These are phyloP conservation scores for Acanthurus tractus DNA, from an alignment of 2,797 vertebrate genomes.

Conservation along the genomic window DNA sequence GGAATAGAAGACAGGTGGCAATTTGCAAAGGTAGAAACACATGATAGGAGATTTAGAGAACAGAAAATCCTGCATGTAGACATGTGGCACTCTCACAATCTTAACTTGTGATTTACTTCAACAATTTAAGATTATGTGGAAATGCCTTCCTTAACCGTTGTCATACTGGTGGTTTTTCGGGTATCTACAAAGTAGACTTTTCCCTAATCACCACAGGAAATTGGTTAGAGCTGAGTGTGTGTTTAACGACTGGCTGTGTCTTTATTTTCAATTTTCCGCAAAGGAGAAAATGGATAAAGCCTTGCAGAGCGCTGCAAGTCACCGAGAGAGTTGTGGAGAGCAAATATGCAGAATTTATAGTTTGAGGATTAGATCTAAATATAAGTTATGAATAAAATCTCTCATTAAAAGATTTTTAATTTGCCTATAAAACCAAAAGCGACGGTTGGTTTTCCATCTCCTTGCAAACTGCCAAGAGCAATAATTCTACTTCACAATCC, in stretches of 20 bases:
- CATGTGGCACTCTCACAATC: background rate
- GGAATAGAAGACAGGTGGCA: background rate
- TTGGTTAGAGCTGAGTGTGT: slow-evolving; percentile 31
- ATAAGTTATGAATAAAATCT: slow-evolving; percentile 80
- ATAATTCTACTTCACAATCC: slow-evolving; percentile 76
- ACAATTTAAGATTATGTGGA: slow-evolving; percentile 22
- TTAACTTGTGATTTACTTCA: slow-evolving; percentile 7
- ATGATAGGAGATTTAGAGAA: background rate
- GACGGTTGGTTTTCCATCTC: slow-evolving; percentile 76
- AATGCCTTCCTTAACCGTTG: slow-evolving; percentile 22
- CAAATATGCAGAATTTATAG: slow-evolving; percentile 63
- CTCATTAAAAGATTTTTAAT: slow-evolving; percentile 79
- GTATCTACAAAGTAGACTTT: slow-evolving; percentile 40
- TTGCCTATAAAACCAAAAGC: slow-evolving; percentile 76
- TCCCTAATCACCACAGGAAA: slow-evolving; percentile 57
- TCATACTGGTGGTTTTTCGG: slow-evolving; percentile 41
- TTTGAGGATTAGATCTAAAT: slow-evolving; percentile 72
- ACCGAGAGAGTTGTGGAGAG: slow-evolving; percentile 46
- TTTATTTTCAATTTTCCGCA: slow-evolving; percentile 57
- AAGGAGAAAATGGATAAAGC: slow-evolving; percentile 40
- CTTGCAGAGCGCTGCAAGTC: slow-evolving; percentile 6
- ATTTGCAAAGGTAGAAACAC: background rate
- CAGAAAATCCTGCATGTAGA: slow-evolving; percentile 8
- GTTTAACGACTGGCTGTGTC: slow-evolving; percentile 45
- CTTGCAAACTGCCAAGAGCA: slow-evolving; percentile 72